Evolutionary conservation across 2,888 invertebrate genomes (phyloP).

Genomic region (Drosophila longiperda): DNA sequence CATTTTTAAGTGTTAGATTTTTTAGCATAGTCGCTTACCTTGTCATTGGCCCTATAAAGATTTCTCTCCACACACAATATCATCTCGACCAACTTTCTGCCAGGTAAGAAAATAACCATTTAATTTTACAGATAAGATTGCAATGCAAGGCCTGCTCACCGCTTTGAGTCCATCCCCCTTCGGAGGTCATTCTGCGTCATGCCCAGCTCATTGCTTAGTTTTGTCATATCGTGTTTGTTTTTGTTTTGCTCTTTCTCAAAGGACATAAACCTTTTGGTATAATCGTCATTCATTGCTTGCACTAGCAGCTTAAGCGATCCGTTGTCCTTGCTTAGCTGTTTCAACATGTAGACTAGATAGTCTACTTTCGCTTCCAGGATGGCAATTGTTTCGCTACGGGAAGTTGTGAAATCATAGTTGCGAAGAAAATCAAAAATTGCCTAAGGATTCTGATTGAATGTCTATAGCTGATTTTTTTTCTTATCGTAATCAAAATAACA

Average conservation of each 20-base stretch:
- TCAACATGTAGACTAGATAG: slow-evolving; percentile 65
- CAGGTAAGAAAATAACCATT: slow-evolving; percentile 3
- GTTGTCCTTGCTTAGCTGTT: slow-evolving; percentile 87
- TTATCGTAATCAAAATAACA: slow-evolving; percentile 25
- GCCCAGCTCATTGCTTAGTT: slow-evolving; percentile 83
- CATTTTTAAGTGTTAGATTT: background rate
- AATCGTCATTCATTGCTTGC: slow-evolving; percentile 86
- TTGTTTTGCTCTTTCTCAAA: slow-evolving; percentile 87
- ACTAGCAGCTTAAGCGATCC: slow-evolving; percentile 86
- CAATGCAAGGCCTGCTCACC: slow-evolving; percentile 51
- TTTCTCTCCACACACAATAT: slow-evolving; percentile 83
- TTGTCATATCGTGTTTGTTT: slow-evolving; percentile 84
- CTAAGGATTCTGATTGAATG: background rate
- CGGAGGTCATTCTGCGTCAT: slow-evolving; percentile 84
- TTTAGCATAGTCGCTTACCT: slow-evolving; percentile 54
- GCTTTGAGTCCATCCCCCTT: slow-evolving; percentile 76
- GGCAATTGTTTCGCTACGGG: slow-evolving; percentile 77
- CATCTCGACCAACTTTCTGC: slow-evolving; percentile 78
- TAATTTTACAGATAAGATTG: background rate
- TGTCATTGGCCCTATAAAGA: slow-evolving; percentile 80
- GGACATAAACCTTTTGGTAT: slow-evolving; percentile 87
- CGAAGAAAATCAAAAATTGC: background rate
- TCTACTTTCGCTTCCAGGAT: slow-evolving; percentile 76
- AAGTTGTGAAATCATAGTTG: background rate
- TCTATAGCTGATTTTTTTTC: background rate